Evolutionary conservation across 2,888 invertebrate species (phyloP), one percentile per base, ranked within the genome.

Genomic region (Strigamia transsilvanica): DNA sequence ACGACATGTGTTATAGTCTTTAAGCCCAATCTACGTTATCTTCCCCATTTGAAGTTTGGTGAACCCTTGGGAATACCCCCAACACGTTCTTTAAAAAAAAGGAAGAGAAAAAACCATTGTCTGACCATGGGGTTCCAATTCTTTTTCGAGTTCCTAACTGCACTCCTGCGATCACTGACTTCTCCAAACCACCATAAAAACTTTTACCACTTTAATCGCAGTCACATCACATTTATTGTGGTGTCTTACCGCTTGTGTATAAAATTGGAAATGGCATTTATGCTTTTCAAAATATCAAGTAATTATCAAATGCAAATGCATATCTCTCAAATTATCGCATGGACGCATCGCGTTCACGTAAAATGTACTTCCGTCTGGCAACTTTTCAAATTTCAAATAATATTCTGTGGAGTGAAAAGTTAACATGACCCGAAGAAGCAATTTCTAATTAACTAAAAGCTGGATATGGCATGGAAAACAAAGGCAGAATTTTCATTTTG

Each of bases 101-200:
- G 6, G 38, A 38, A 27, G 38, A 32, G 23, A 32, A 73, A 27
- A 73, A 73, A 32, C 73, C 15, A 27, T 32, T 73, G 27, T 32
- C 73, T 73, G 73, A 73, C 73, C 73, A 73, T 27, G 32, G 73
- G 73, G 73, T 23, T 73, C 73, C 32, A 73, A 73, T 73, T 73
- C 32, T 27, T 66, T 23, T 15, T 12, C 27, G 66, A 21, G 21
- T 66, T 73, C 56, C 15, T 73, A 73, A 73, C 73, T 15, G 73
- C 73, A 73, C 27, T 73, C 23, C 13, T 32, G 73, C 73, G 23
- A 73, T 73, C 73, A 73, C 27, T 73, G 73, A 73, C 73, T 73
- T 73, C 73, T 32, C 12, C 21, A 18, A 56, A 73, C 27, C 73
- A 27, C 12, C 73, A 32, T 32, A 73, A 73, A 73, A 73, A 73